These are phyloP conservation scores for Dilophus febrilis DNA, from an alignment of 2,888 invertebrate genomes.

Conservation along the genomic window DNA sequence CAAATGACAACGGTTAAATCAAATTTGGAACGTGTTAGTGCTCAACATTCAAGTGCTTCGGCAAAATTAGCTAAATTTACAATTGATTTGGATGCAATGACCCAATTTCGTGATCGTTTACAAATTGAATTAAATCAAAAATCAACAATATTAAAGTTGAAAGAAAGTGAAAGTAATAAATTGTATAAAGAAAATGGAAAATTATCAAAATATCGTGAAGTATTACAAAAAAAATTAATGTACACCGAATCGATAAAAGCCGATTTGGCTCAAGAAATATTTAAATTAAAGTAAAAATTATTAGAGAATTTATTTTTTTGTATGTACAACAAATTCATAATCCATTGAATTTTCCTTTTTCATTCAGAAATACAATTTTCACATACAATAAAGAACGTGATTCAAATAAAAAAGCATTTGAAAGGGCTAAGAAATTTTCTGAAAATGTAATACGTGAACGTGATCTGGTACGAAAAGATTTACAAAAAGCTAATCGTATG, in stretches of 20 bases:
- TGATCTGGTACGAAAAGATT: conserved; percentile 22
- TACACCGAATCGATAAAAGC: conserved; percentile 19
- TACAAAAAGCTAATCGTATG: conserved; percentile 16
- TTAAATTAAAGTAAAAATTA: conserved; percentile 17
- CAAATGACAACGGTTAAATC: conserved; percentile 25
- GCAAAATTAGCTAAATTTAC: conserved; percentile 25
- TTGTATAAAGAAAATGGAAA: conserved; percentile 22
- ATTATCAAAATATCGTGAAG: conserved; percentile 23
- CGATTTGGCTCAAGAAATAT: conserved; percentile 20
- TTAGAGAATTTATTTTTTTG: not conserved
- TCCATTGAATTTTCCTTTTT: not conserved
- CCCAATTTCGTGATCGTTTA: not conserved
- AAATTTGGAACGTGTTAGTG: conserved; percentile 23
- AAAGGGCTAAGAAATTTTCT: conserved; percentile 20
- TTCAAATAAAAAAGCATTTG: conserved; percentile 9
- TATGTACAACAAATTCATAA: no score
- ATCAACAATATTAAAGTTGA: conserved; percentile 12
- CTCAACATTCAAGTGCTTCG: conserved; percentile 21
- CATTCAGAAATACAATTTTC: conserved; percentile 10
- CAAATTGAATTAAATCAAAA: conserved; percentile 4
- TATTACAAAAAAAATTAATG: conserved; percentile 22
- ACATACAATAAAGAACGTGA: conserved; percentile 18
- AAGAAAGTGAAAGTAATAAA: conserved; percentile 27
- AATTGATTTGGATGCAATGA: conserved; percentile 20
- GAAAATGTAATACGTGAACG: conserved; percentile 24